These are phyloP conservation scores for Ceratina calcarata DNA, from an alignment of 1,140 invertebrate species.

Conservation along the genomic window DNA sequence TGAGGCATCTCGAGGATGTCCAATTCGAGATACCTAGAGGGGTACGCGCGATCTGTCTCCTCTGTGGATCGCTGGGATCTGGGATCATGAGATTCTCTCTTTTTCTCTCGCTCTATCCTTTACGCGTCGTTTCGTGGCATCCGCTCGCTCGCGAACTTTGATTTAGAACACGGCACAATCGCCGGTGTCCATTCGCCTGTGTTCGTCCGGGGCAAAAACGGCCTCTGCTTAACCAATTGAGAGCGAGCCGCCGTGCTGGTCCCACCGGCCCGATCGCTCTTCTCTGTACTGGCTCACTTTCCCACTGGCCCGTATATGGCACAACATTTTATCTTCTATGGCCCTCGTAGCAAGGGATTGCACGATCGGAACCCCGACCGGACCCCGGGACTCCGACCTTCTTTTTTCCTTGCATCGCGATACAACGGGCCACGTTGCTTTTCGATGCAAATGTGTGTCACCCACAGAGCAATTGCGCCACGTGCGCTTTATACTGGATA, in stretches of 20 bases:
- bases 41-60: conserved; percentile 14
- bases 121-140: conserved; percentile 14
- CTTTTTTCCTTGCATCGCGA: background rate
- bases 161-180: conserved; percentile 57
- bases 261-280: background rate
- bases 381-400: background rate
- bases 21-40: conserved; percentile 37
- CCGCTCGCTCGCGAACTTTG: conserved; percentile 45
- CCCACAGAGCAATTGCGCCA: conserved; percentile 9
- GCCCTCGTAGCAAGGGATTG: conserved; percentile 47
- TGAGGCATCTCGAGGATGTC: conserved; percentile 36
- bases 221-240: conserved; percentile 47
- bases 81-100: conserved; percentile 8
- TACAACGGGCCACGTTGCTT: conserved; percentile 13
- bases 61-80: background rate
- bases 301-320: conserved; percentile 62
- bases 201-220: conserved; percentile 45
- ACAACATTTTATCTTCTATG: conserved; percentile 60
- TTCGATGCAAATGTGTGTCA: conserved; percentile 29
- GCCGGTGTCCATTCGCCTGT: conserved; percentile 34
- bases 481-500: conserved; percentile 11
- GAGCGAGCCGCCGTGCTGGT: conserved; percentile 20
- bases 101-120: conserved; percentile 52
- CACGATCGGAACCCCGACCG: conserved; percentile 38
- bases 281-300: conserved; percentile 50